Conservation (phyloP, 2,113 vertebrate species). For the Megalops atlanticus region DNA sequence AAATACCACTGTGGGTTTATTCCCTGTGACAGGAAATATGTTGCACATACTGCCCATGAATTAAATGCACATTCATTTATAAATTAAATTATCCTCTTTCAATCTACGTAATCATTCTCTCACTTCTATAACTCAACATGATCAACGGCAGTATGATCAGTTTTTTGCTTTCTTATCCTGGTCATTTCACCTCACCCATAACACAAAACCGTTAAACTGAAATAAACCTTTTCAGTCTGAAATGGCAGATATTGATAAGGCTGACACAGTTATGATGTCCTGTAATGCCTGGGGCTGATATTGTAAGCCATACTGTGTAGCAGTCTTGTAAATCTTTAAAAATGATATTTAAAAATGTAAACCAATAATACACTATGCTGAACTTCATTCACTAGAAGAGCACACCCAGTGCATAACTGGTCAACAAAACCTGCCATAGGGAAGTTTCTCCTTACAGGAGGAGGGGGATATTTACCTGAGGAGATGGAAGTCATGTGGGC, state of each 20-base stretch:
- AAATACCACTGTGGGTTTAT: background rate
- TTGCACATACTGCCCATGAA: background rate
- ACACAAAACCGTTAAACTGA: background rate
- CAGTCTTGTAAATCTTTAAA: background rate
- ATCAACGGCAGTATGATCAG: background rate
- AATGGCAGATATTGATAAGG: background rate
- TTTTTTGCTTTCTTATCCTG: background rate
- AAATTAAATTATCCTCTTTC: conserved; percentile 2
- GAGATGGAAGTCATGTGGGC: no score
- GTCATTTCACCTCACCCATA: background rate
- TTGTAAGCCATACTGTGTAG: background rate
- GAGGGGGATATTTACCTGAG: no score
- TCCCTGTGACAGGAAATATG: no score
- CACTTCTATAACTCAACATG: background rate
- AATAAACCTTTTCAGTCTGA: background rate
- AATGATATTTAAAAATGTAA: no score
- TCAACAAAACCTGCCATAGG: no score
- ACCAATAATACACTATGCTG: no score
- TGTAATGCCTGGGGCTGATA: background rate
- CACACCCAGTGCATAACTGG: no score
- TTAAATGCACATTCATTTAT: background rate
- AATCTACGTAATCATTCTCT: background rate
- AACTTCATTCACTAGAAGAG: no score
- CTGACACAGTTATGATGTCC: background rate
- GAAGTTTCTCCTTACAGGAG: no score